Evolutionary conservation across 2,888 invertebrate species (phyloP).

Genomic region (Terebella lapidaria): DNA sequence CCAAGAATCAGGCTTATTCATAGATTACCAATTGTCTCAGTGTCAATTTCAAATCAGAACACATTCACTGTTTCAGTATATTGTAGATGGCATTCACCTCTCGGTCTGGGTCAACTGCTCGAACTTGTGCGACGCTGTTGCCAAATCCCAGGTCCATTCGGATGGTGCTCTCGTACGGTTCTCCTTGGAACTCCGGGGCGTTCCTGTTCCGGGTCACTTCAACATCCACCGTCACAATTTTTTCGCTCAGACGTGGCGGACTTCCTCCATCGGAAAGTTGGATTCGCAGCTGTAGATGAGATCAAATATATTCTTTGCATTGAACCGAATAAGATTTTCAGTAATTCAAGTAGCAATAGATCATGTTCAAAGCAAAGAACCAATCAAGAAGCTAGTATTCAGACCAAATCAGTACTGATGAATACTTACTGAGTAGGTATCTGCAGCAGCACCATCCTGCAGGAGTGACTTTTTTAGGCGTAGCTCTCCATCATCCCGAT

Average conservation of each 20-base stretch:
- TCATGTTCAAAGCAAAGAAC: too few species aligned
- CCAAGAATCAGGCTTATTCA: too few species aligned
- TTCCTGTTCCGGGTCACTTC: constrained; percentile 34
- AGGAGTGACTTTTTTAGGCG: constrained; percentile 32
- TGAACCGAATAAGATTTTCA: too few species aligned
- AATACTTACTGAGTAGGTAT: background rate
- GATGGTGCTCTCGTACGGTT: constrained; percentile 31
- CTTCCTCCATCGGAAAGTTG: constrained; percentile 28
- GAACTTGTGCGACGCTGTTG: constrained; percentile 27
- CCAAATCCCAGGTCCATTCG: constrained; percentile 26
- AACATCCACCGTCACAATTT: constrained; percentile 32
- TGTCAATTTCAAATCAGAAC: too few species aligned
- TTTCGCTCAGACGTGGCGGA: constrained; percentile 21
- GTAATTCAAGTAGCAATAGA: too few species aligned
- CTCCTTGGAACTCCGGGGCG: constrained; percentile 30
- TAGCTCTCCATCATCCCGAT: constrained; percentile 31
- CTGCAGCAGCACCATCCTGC: constrained; percentile 22
- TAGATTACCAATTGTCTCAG: too few species aligned
- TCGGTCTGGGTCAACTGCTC: constrained; percentile 31
- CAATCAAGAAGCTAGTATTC: too few species aligned
- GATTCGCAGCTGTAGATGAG: too few species aligned
- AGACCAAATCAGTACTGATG: too few species aligned
- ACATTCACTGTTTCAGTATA: too few species aligned
- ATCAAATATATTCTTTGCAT: too few species aligned
- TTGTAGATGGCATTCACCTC: constrained; percentile 16